A percentile compares a stretch with the other conserved stretches of the same genome.
These are phyloP conservation scores for Ectemnius lituratus DNA, from an alignment of 2,888 invertebrate species.

Conservation along the genomic window DNA sequence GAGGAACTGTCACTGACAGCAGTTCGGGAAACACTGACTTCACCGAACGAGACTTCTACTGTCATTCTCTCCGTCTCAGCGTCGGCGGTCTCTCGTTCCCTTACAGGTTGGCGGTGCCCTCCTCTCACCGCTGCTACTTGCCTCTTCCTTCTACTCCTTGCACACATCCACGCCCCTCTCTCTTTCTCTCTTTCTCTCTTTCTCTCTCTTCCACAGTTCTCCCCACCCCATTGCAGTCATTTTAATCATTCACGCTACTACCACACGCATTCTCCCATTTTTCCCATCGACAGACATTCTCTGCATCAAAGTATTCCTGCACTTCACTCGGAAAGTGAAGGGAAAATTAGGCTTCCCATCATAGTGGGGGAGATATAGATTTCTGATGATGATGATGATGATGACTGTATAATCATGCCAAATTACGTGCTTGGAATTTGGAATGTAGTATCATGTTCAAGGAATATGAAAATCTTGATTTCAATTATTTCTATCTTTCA, in stretches of 20 bases:
- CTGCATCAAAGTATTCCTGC: not conserved
- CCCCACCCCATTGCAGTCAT: constrained; percentile 15
- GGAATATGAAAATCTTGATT: no score
- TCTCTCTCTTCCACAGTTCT: constrained; percentile 4
- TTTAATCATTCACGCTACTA: constrained; percentile 8
- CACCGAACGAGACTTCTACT: constrained; percentile 45
- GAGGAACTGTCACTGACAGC: constrained; percentile 76
- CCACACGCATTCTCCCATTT: not conserved
- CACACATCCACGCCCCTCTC: constrained; percentile 32
- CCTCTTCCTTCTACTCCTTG: constrained; percentile 20
- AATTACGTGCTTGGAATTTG: no score
- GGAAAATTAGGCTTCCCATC: no score
- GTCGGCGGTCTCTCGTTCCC: constrained; percentile 1
- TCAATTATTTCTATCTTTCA: no score
- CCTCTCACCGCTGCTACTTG: constrained; percentile 34
- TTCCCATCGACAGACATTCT: not conserved
- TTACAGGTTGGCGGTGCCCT: not conserved
- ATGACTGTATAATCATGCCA: no score
- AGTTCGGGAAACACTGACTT: constrained; percentile 77
- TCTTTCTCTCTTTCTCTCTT: constrained; percentile 23
- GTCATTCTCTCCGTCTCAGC: constrained; percentile 47
- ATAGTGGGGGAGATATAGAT: no score
- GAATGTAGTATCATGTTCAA: no score
- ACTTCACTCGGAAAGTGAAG: no score
- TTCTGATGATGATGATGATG: no score